Evolutionary conservation across 2,888 invertebrate genomes (phyloP).

Genomic region (Cylindroiulus punctatus): DNA sequence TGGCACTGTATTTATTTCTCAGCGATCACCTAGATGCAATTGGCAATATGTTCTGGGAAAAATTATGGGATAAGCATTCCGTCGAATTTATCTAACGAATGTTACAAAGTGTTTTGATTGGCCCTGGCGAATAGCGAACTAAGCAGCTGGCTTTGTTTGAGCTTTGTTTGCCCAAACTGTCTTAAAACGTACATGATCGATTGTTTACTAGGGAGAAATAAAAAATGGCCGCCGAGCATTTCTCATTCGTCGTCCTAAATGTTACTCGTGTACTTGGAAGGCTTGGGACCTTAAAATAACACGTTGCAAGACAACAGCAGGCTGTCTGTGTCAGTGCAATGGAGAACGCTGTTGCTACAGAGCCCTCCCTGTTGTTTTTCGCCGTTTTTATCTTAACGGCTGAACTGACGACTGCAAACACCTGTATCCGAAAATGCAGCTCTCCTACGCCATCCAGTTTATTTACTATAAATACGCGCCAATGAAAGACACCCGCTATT

Average conservation of each 20-base stretch:
- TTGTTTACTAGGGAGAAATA: slow-evolving; percentile 37
- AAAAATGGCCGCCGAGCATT: slow-evolving; percentile 46
- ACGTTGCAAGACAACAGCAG: slow-evolving; percentile 39
- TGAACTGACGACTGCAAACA: slow-evolving; percentile 38
- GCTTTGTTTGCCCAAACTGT: slow-evolving; percentile 50
- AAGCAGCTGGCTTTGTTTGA: slow-evolving; percentile 49
- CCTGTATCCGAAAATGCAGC: slow-evolving; percentile 37
- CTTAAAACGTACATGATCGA: slow-evolving; percentile 51
- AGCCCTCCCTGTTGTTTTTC: slow-evolving; percentile 33
- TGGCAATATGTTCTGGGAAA: neutral
- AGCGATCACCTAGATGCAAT: neutral
- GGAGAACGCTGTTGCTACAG: slow-evolving; percentile 34
- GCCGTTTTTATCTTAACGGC: slow-evolving; percentile 23
- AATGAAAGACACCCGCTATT: slow-evolving; percentile 34
- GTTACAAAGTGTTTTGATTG: slow-evolving; percentile 48
- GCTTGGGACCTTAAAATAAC: slow-evolving; percentile 47
- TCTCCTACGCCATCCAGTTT: slow-evolving; percentile 37
- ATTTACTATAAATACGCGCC: slow-evolving; percentile 28
- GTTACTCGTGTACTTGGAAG: slow-evolving; percentile 32
- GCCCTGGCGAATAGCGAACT: neutral
- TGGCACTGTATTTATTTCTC: neutral
- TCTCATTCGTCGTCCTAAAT: slow-evolving; percentile 33
- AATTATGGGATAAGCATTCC: slow-evolving; percentile 2
- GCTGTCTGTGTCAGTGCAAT: slow-evolving; percentile 38
- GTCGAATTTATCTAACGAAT: slow-evolving; percentile 24